Evolutionary conservation across 53 echinoderm and acorn worm genomes (phyloP).

Genomic region (Patiria pectinifera): DNA sequence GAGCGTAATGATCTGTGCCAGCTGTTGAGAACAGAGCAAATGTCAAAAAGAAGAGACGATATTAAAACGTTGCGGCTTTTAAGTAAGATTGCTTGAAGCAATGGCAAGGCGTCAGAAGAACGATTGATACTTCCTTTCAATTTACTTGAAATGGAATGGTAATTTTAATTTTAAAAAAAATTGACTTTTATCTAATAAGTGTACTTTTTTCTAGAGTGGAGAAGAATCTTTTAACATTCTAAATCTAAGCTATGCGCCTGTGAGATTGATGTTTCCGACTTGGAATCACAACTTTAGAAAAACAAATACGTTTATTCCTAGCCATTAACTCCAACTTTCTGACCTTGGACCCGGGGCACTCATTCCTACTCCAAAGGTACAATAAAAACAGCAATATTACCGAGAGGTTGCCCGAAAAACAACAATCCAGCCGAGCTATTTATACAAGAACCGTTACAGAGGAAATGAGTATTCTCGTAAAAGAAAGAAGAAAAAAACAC

Average conservation of each 20-base stretch:
- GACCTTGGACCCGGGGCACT: neutral
- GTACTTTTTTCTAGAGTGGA: neutral
- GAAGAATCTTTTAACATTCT: neutral
- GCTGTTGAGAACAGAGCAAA: constrained; percentile 27
- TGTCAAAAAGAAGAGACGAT: constrained; percentile 10
- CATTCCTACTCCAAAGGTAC: neutral
- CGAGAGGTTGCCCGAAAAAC: neutral
- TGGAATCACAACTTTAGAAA: too few species aligned
- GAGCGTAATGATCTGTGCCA: constrained; percentile 23
- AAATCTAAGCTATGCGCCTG: neutral
- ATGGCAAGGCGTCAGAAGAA: neutral
- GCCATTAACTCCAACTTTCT: neutral
- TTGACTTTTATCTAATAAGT: neutral
- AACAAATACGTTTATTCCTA: neutral
- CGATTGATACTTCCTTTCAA: neutral
- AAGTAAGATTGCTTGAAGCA: constrained; percentile 3
- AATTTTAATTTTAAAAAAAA: neutral
- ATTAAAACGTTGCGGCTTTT: neutral
- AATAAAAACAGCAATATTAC: neutral
- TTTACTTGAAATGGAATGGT: neutral
- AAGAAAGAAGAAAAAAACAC: neutral
- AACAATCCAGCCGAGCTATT: neutral
- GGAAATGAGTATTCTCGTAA: neutral
- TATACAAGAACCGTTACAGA: neutral
- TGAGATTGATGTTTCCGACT: neutral